phyloP scores from a whole-genome alignment of 2,113 vertebrate species.

The Sylvilagus bachmani region DNA sequence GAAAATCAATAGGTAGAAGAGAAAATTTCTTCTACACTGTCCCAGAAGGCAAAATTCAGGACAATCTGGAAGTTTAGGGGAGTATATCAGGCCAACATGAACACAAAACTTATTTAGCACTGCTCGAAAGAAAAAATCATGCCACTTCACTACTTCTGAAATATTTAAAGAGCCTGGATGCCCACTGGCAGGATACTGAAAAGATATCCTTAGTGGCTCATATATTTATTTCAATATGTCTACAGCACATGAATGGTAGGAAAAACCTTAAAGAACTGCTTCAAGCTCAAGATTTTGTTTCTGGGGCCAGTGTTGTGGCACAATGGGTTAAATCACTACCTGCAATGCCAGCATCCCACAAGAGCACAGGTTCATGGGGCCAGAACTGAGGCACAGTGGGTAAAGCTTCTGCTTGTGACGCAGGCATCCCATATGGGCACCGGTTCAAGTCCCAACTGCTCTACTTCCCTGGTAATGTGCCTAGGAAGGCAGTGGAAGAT shows the following conservation, averaged over 20 bases:
- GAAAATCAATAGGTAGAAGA: conserved; percentile 8
- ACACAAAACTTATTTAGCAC: neutral
- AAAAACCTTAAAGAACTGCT: conserved; percentile 27
- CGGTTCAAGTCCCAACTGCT: too few relatives aligned
- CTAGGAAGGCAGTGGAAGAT: too few relatives aligned
- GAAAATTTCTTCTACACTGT: neutral
- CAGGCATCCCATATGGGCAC: too few relatives aligned
- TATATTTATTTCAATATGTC: neutral
- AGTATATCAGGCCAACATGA: neutral
- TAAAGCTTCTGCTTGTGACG: too few relatives aligned
- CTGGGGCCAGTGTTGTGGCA: too few relatives aligned
- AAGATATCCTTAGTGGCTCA: neutral
- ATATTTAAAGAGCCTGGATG: neutral
- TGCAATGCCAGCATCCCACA: too few relatives aligned
- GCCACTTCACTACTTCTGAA: neutral
- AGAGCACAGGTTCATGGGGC: too few relatives aligned
- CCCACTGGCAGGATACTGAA: neutral
- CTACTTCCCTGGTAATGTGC: too few relatives aligned
- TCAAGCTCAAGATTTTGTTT: conserved; percentile 17
- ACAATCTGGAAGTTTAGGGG: neutral
- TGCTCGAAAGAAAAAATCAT: conserved; percentile 13
- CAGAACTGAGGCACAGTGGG: too few relatives aligned
- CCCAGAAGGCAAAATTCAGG: conserved; percentile 27
- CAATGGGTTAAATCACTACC: too few relatives aligned
- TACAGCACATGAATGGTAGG: neutral